phyloP scores from a whole-genome alignment of 2,113 vertebrate genomes.

The Cichladusa arquata region DNA sequence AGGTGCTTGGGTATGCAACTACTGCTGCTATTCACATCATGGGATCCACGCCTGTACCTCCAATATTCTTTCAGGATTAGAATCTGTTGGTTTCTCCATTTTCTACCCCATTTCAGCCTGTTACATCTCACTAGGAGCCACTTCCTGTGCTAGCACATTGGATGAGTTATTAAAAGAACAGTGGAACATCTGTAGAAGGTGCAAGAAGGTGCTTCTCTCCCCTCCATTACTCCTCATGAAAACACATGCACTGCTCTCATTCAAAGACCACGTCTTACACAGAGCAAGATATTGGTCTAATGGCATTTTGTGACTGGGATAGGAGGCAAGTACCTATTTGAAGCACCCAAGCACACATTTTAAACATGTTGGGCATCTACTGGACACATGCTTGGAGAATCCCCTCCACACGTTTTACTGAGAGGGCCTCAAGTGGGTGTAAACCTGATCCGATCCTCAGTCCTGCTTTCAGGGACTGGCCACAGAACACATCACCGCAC shows the following conservation, averaged over 20 bases:
- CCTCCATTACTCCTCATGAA: background rate
- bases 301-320: fast-evolving
- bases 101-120: constrained; percentile 6
- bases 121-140: background rate
- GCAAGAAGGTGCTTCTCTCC: background rate
- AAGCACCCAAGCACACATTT: background rate
- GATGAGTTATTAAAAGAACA: constrained; percentile 10
- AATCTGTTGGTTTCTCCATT: constrained; percentile 37
- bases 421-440: fast-evolving
- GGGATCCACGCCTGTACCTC: constrained; percentile 5
- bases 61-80: constrained; percentile 16
- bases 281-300: background rate
- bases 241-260: background rate
- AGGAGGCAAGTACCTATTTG: background rate
- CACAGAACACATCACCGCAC: too few relatives aligned
- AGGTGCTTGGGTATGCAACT: background rate
- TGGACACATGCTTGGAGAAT: fast-evolving
- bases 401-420: fast-evolving
- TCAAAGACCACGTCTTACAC: fast-evolving
- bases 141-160: background rate
- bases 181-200: background rate
- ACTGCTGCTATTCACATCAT: background rate
- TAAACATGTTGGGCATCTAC: background rate
- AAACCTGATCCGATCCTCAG: background rate
- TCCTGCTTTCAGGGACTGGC: fast-evolving